Evolutionary conservation across 2,797 vertebrate species (phyloP), one percentile per base, ranked within the genome.

Genomic region (Microctenopoma lineatum): DNA sequence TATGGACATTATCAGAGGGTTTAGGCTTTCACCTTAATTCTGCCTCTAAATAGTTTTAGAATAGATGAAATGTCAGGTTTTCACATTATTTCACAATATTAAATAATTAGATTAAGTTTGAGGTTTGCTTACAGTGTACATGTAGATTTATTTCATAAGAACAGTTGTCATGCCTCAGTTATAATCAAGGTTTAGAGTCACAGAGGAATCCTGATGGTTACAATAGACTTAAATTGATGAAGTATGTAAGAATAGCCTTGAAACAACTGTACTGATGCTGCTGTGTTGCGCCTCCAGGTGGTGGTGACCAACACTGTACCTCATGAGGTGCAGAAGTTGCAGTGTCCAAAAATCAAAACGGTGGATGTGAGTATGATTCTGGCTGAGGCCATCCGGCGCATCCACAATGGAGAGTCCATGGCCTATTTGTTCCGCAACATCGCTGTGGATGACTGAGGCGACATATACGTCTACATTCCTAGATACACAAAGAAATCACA

Each of bases 321-420:
- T 55, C 97, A 98, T 0, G 97, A 98, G 87, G 91, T 98, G 1
- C 97, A 98, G 92, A 98, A 98, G 89, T 94, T 98, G 48, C 97
- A 97, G 91, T 98, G 97, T 86, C 94, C 96, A 73, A 98, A 98
- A 91, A 98, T 97, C 92, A 97, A 96, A 91, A 98, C 97, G 0
- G 96, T 98, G 89, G 97, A 98, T 42, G 96, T 98, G 90, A 98
- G 97, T 69, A 94, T 98, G 95, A 96, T 98, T 69, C 93, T 98
- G 26, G 96, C 96, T 0, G 97, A 98, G 85, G 96, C 97, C 3
- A 98, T 98, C 80, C 90, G 97, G 0, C 93, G 97, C 29, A 98
- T 95, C 91, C 97, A 98, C 91, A 98, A 98, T 0, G 96, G 97
- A 12, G 97, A 98, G 85, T 98, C 97, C 89, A 97, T 98, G 97